Percentiles rank a stretch among this genome's conserved stretches.
phyloP scores from a whole-genome alignment of 2,113 vertebrate species.

The Sinocyclocheilus anshuiensis region DNA sequence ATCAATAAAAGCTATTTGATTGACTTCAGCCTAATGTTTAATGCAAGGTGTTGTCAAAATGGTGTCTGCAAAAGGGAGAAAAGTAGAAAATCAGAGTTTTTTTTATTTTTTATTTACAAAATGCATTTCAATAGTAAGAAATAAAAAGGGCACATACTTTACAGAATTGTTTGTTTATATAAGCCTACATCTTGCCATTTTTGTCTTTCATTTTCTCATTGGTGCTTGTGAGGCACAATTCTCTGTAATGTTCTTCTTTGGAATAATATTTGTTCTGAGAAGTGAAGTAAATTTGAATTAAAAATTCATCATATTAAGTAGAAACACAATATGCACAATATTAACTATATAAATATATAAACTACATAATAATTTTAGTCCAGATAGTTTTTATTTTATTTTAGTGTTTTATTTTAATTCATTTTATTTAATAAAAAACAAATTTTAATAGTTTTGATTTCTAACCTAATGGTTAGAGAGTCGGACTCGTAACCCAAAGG shows the following conservation, averaged over 20 bases:
- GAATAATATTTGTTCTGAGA: constrained; percentile 6
- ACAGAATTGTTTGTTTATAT: background rate
- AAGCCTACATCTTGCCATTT: background rate
- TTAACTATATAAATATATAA: background rate
- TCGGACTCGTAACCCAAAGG: too few relatives aligned
- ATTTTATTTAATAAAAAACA: background rate
- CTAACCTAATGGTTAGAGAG: too few relatives aligned
- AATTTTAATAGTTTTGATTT: too few relatives aligned
- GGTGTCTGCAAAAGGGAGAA: background rate
- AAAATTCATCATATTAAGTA: background rate
- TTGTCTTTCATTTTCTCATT: background rate
- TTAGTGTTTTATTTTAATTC: background rate
- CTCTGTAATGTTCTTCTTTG: background rate
- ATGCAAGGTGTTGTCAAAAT: background rate
- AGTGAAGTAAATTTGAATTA: background rate
- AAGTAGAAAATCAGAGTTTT: background rate
- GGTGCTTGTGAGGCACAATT: background rate
- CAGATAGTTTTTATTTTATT: background rate
- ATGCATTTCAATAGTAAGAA: background rate
- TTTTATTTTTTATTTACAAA: background rate
- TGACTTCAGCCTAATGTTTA: background rate
- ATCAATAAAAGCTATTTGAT: background rate
- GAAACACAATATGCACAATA: background rate
- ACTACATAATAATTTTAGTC: background rate
- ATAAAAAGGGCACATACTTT: background rate